phyloP scores from a whole-genome alignment of 2,888 invertebrate species.

The Coecobrya sp. region DNA sequence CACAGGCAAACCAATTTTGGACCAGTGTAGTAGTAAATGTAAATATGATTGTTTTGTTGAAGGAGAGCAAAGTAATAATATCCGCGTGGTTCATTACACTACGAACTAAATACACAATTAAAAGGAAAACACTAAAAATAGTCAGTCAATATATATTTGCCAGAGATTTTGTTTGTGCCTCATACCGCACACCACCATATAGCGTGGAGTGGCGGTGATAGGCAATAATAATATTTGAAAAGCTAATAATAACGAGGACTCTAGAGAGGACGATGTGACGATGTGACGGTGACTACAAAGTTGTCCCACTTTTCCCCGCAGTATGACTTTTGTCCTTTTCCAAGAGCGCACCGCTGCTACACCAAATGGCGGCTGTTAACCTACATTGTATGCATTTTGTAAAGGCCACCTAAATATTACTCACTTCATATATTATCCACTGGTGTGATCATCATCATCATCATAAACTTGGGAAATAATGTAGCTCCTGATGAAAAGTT shows the following conservation, averaged over 20 bases:
- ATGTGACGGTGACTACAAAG: too few species aligned
- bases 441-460: not conserved
- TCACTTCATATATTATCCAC: not conserved
- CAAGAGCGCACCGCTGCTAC: not conserved
- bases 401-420: not conserved
- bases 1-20: not conserved
- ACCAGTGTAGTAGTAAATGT: not conserved
- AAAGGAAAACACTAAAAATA: not conserved
- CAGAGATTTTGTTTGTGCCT: not conserved
- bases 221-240: not conserved
- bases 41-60: not conserved
- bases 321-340: constrained; percentile 25
- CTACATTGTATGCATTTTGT: constrained; percentile 38
- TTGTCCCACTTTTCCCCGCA: not conserved
- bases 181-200: not conserved
- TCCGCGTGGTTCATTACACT: not conserved
- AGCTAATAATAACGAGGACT: constrained; percentile 6
- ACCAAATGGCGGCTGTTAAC: constrained; percentile 35
- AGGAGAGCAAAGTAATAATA: not conserved
- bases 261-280: too few species aligned
- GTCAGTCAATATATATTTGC: not conserved
- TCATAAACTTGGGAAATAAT: not conserved
- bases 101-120: not conserved
- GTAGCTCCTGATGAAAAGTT: not conserved
- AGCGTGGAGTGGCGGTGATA: not conserved